Base-by-base conservation (phyloP, 2,797 vertebrate genomes). In the Hypotaenidia okinawae region DNA sequence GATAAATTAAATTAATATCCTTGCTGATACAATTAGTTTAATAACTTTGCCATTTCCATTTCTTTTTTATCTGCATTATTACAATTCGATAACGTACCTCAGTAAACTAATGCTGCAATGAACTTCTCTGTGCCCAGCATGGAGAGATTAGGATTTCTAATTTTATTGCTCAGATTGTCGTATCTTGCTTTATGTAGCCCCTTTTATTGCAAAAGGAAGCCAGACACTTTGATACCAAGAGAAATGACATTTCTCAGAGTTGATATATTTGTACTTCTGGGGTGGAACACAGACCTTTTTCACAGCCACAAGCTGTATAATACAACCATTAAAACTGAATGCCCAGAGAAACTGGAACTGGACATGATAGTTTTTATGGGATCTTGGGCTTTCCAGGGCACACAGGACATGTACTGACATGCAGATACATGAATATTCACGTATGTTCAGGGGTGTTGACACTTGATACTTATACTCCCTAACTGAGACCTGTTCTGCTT, bases 1-100 rank as follows among this genome's bases (percentile, higher is more conserved):
- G 86, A 90, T 95, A 96, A 95, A 96, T 96, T 86, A 94, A 95
- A 97, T 77, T 86, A 89, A 84, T 94, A 83, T 90, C 41, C 81
- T 96, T 94, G 93, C 61, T 90, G 62, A 94, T 92, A 83, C 87
- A 93, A 93, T 93, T 91, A 94, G 62, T 93, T 97, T 92, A 97
- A 96, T 92, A 96, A 95, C 90, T 82, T 87, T 92, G 75, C 86
- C 43, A 93, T 93, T 91, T 77, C 89, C 81, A 62, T 76, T 62
- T 68, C 95, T 14, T 90, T 93, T 82, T 96, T 92, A 93, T 96
- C 72, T 81, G 21, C 86, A 49, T 95, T 90, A 92, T 96, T 93
- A 91, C 64, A 94, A 83, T 69, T 95, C 0, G 54, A 77, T 93
- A 94, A 74, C n/a, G 59, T 47, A 54, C 21, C 82, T 39, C 51